Conservation (phyloP, 1,140 invertebrate genomes). For the Linepithema humile region DNA sequence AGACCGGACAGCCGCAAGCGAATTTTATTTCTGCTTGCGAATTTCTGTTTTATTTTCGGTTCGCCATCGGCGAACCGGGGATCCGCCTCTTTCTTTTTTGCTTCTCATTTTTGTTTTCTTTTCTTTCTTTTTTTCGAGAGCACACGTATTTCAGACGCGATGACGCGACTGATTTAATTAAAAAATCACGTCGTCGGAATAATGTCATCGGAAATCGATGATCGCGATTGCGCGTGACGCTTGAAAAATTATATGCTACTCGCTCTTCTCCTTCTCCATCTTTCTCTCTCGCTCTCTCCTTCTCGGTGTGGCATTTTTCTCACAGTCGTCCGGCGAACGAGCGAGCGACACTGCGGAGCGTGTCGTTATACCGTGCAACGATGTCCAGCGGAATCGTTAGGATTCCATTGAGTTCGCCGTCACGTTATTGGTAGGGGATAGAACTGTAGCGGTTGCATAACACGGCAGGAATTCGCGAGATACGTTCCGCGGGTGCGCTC, state of each 20-base stretch:
- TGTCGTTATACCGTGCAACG: conserved; percentile 39
- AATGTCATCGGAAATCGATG: conserved; percentile 50
- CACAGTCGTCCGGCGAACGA: conserved; percentile 1
- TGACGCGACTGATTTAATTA: conserved; percentile 54
- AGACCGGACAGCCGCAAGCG: conserved; percentile 30
- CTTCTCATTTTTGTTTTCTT: background rate
- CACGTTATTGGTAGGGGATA: conserved; percentile 2
- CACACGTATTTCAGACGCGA: conserved; percentile 31
- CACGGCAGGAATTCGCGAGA: conserved; percentile 22
- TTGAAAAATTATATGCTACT: conserved; percentile 30
- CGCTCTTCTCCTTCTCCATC: background rate
- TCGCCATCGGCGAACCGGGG: conserved; percentile 3
- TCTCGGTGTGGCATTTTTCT: conserved; percentile 31
- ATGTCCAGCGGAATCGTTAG: conserved; percentile 39
- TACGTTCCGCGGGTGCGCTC: conserved; percentile 21
- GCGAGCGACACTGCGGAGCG: background rate
- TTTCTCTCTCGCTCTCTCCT: background rate
- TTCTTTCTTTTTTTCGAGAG: background rate
- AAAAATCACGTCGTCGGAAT: conserved; percentile 38
- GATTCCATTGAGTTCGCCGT: conserved; percentile 35
- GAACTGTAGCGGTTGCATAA: conserved; percentile 49
- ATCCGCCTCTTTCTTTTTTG: background rate
- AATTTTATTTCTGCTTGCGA: conserved; percentile 49
- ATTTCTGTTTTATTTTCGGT: conserved; percentile 45
- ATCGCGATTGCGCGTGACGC: conserved; percentile 1